Conservation (phyloP, 2,113 vertebrate species). For the Cyphomyrus discorhynchus region DNA sequence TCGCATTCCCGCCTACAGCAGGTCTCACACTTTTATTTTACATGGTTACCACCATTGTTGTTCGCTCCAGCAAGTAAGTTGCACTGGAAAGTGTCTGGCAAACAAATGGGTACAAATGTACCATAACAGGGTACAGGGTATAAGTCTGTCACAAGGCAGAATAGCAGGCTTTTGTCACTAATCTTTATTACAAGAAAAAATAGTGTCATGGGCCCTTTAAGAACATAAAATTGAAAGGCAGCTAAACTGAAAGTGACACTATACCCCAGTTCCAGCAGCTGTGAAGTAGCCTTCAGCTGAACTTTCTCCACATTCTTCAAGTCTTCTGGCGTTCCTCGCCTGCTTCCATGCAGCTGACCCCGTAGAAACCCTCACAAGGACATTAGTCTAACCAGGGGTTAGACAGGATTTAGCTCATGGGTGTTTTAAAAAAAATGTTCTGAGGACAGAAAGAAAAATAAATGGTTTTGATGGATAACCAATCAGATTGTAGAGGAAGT, state of each 20-base stretch:
- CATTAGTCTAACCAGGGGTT: background rate
- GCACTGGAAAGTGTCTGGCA: background rate
- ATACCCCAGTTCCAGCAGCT: background rate
- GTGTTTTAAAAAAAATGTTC: too few species aligned
- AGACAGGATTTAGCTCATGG: background rate
- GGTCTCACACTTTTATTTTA: background rate
- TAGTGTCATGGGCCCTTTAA: background rate
- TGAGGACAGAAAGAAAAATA: too few species aligned
- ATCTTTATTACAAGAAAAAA: background rate
- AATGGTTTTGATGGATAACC: too few species aligned
- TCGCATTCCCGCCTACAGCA: background rate
- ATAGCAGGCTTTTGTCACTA: background rate
- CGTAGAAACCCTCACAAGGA: background rate
- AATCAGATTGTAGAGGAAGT: too few species aligned
- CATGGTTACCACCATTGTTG: background rate
- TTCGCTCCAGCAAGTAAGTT: background rate
- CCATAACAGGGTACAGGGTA: background rate
- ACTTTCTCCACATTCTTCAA: background rate
- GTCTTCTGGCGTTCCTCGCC: background rate
- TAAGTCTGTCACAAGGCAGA: background rate
- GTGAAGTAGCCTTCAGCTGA: background rate
- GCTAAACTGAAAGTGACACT: background rate
- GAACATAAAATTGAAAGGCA: background rate
- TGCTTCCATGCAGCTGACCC: background rate
- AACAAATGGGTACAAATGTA: background rate